Conservation (phyloP, 2,797 vertebrate species). For the Acanthurus tractus region DNA sequence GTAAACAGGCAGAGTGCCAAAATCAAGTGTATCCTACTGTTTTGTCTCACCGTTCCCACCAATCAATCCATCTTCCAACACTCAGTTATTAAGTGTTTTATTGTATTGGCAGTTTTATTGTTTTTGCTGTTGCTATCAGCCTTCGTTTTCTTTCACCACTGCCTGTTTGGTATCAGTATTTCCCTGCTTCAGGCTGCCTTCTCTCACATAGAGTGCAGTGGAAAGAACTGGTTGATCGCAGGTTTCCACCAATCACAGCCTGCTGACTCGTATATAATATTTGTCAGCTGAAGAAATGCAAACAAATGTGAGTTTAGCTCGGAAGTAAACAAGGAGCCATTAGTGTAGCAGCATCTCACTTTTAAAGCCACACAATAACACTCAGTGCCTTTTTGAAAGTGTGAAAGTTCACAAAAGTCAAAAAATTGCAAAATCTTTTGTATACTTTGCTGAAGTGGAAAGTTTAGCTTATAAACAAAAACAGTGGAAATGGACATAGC, state of each 20-base stretch:
- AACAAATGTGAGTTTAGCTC: not conserved
- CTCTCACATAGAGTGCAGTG: not conserved
- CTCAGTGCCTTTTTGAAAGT: too few species aligned
- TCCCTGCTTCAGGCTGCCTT: constrained; percentile 14
- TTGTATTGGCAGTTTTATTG: constrained; percentile 28
- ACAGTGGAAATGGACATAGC: too few species aligned
- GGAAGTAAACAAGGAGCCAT: not conserved
- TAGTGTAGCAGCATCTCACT: not conserved
- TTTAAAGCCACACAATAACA: not conserved
- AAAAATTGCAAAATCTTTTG: too few species aligned
- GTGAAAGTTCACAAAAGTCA: too few species aligned
- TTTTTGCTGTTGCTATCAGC: constrained; percentile 17
- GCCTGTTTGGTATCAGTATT: constrained; percentile 26
- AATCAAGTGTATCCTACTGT: constrained; percentile 15
- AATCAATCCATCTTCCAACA: constrained; percentile 8
- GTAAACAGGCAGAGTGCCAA: not conserved
- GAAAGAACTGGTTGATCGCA: constrained; percentile 14
- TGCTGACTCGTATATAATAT: not conserved
- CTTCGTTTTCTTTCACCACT: constrained; percentile 15
- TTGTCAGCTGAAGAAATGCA: not conserved
- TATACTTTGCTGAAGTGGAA: not conserved
- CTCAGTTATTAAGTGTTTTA: constrained; percentile 39
- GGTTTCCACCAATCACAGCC: not conserved
- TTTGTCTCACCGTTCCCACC: constrained; percentile 25
- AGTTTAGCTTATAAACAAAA: too few species aligned